phyloP scores from a whole-genome alignment of 2,888 invertebrate species.

The Machimus atricapillus region DNA sequence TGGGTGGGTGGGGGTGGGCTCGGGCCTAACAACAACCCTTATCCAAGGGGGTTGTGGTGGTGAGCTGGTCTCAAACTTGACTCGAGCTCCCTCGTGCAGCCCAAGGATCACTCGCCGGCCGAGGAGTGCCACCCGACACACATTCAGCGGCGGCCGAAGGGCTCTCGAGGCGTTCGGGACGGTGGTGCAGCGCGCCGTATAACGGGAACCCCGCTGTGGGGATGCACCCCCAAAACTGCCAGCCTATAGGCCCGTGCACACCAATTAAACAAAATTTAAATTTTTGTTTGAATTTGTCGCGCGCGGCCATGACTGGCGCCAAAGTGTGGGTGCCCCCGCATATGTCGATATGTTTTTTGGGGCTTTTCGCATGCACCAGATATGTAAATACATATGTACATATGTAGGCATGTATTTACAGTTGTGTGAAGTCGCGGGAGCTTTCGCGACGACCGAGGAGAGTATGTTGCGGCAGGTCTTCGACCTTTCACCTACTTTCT shows the following conservation, averaged over 20 bases:
- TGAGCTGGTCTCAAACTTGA: not conserved
- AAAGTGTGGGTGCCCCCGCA: not conserved
- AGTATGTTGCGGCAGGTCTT: slow-evolving; percentile 47
- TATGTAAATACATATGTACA: not conserved
- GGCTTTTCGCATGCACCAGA: not conserved
- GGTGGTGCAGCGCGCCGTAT: not conserved
- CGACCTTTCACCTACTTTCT: slow-evolving; percentile 49
- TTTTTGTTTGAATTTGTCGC: not conserved
- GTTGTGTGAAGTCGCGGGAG: not conserved
- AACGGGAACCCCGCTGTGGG: not conserved
- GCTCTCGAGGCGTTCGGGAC: not conserved
- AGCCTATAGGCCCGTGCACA: not conserved
- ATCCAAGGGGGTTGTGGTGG: not conserved
- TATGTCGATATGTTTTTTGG: not conserved
- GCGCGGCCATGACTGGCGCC: slow-evolving; percentile 12
- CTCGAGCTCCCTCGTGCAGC: not conserved
- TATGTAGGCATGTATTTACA: not conserved
- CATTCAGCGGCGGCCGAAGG: not conserved
- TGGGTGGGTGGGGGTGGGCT: not conserved
- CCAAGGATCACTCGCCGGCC: not conserved
- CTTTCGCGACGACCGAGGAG: slow-evolving; percentile 14
- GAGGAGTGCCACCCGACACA: not conserved
- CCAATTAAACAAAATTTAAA: slow-evolving; percentile 15
- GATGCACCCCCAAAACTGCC: not conserved
- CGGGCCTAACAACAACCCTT: not conserved